These are phyloP conservation scores for Phocides pigmalion DNA, from an alignment of 1,140 invertebrate genomes.

Conservation along the genomic window DNA sequence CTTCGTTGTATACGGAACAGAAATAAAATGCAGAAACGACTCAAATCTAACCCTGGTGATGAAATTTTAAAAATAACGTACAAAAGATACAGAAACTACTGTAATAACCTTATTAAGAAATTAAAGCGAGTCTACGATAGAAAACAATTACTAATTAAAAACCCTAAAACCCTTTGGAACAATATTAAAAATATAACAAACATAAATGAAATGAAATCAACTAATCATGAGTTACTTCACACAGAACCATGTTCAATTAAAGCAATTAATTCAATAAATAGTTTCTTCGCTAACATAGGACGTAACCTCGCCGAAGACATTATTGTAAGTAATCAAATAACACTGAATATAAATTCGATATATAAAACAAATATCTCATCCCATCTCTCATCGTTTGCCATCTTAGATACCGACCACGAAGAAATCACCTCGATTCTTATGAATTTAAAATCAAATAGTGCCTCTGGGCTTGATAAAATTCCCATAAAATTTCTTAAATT, in stretches of 20 bases:
- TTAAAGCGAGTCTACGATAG: slow-evolving; percentile 32
- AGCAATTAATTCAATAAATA: no score
- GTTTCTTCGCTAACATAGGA: no score
- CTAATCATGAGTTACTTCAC: no score
- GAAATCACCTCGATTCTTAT: neutral
- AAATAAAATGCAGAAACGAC: slow-evolving; percentile 35
- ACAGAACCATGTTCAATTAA: no score
- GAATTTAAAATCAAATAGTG: neutral
- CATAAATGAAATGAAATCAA: no score
- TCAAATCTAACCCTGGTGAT: slow-evolving; percentile 27
- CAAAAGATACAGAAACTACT: slow-evolving; percentile 20
- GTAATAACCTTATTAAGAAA: slow-evolving; percentile 32
- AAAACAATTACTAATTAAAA: slow-evolving; percentile 7
- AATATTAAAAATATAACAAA: slow-evolving; percentile 15
- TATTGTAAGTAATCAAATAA: no score
- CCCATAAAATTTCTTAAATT: neutral
- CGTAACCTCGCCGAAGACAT: no score
- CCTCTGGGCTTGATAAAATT: slow-evolving; percentile 1
- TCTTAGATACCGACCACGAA: neutral
- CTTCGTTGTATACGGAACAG: slow-evolving; percentile 28
- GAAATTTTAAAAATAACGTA: slow-evolving; percentile 7
- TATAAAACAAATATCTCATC: no score
- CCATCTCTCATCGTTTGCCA: neutral
- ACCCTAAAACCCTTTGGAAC: slow-evolving; percentile 18
- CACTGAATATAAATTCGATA: no score